Conservation (phyloP, 1,140 invertebrate genomes). For the Neotoxoptera formosana region DNA sequence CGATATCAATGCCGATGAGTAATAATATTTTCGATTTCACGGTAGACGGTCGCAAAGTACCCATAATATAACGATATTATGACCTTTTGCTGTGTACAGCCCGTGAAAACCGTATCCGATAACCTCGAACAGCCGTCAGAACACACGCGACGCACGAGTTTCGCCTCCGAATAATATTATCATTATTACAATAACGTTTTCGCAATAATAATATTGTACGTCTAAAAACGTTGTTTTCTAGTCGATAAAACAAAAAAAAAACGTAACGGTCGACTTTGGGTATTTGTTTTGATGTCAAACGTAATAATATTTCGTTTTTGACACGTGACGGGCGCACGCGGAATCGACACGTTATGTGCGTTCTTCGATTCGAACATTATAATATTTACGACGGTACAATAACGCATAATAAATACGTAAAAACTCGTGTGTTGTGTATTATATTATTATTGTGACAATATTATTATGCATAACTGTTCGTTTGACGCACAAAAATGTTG, state of each 20-base stretch:
- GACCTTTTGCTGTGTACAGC: not conserved
- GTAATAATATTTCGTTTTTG: not conserved
- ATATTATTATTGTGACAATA: too few species aligned
- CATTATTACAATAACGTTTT: not conserved
- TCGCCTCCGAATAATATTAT: not conserved
- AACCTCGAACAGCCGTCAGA: not conserved
- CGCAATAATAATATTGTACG: not conserved
- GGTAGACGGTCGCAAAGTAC: not conserved
- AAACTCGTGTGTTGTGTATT: not conserved
- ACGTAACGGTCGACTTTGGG: not conserved
- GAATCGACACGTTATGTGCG: not conserved
- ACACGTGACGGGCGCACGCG: too few species aligned
- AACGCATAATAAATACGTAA: not conserved
- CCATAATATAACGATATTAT: too few species aligned
- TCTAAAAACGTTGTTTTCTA: too few species aligned
- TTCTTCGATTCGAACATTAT: not conserved
- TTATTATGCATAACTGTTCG: not conserved
- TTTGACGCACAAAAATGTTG: not conserved
- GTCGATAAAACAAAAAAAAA: not conserved
- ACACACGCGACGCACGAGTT: not conserved
- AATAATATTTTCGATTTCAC: not conserved
- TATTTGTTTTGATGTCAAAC: not conserved
- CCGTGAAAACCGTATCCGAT: not conserved
- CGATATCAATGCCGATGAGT: not conserved
- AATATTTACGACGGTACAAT: not conserved